Conservation (phyloP, 2,888 invertebrate species). For the Leistus spinibarbis region DNA sequence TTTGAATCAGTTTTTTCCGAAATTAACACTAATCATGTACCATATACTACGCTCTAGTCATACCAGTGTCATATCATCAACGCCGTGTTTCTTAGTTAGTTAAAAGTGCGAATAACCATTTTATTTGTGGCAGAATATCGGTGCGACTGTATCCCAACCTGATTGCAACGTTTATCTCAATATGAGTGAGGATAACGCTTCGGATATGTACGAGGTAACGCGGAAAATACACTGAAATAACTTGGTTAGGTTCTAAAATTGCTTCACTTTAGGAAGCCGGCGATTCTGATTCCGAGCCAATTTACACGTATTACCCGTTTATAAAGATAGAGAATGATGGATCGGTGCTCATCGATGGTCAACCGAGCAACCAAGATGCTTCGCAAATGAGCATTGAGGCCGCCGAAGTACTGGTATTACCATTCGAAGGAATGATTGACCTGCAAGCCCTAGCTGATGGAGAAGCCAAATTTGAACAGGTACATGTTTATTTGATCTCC, state of each 20-base stretch:
- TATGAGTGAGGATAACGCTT: constrained; percentile 28
- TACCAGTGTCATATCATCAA: not conserved
- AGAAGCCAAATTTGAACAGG: constrained; percentile 19
- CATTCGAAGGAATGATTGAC: constrained; percentile 27
- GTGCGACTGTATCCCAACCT: too few species aligned
- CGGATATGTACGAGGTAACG: constrained; percentile 31
- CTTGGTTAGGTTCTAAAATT: not conserved
- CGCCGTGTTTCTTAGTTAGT: not conserved
- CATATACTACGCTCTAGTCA: not conserved
- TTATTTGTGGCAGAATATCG: too few species aligned
- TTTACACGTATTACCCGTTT: constrained; percentile 32
- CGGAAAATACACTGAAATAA: too few species aligned
- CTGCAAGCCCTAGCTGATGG: constrained; percentile 16
- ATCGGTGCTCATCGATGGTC: constrained; percentile 30
- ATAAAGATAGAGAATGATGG: constrained; percentile 38
- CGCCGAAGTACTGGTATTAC: constrained; percentile 35
- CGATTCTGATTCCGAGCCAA: constrained; percentile 24
- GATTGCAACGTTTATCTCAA: too few species aligned
- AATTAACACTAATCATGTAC: constrained; percentile 6
- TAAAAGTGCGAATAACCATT: not conserved
- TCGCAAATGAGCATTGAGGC: constrained; percentile 36
- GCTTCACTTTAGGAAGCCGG: constrained; percentile 15
- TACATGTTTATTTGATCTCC: not conserved
- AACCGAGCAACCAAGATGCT: constrained; percentile 32
- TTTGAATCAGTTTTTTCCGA: not conserved